These are phyloP conservation scores for Oscheius onirici DNA, from an alignment of 2,888 invertebrate genomes.

Conservation along the genomic window DNA sequence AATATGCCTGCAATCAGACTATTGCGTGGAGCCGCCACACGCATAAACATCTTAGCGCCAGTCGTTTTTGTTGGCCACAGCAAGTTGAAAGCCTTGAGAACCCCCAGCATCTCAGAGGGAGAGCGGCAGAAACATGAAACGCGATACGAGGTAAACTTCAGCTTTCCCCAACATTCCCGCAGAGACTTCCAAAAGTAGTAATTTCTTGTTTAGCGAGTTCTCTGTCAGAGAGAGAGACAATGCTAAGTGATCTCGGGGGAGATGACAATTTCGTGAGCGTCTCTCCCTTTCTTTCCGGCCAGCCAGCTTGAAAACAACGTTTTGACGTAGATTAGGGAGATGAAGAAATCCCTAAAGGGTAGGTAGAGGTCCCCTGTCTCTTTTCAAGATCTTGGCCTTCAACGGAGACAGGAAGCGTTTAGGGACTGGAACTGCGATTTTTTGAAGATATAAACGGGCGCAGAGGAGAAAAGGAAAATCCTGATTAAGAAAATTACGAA, in stretches of 20 bases:
- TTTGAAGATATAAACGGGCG: no score
- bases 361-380: no score
- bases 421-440: background rate
- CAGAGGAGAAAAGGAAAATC: no score
- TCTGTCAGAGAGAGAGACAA: background rate
- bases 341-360: slow-evolving; percentile 20
- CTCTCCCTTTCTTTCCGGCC: no score
- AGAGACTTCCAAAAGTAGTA: no score
- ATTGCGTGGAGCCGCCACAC: no score
- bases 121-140: slow-evolving; percentile 13
- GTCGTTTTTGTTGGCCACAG: no score
- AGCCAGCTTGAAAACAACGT: slow-evolving; percentile 16
- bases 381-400: background rate
- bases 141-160: background rate
- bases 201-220: no score
- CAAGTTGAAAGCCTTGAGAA: background rate
- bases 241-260: slow-evolving; percentile 25
- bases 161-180: background rate
- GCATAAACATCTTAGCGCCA: no score
- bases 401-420: slow-evolving; percentile 12
- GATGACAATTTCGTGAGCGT: slow-evolving; percentile 6
- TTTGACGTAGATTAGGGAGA: background rate
- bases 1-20: slow-evolving; percentile 22
- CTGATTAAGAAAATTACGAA: no score
- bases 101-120: background rate